Percentiles rank a stretch among this genome's conserved stretches.
These are phyloP conservation scores for Gymnocephalus cernua DNA, from an alignment of 2,113 vertebrate species.

Conservation along the genomic window DNA sequence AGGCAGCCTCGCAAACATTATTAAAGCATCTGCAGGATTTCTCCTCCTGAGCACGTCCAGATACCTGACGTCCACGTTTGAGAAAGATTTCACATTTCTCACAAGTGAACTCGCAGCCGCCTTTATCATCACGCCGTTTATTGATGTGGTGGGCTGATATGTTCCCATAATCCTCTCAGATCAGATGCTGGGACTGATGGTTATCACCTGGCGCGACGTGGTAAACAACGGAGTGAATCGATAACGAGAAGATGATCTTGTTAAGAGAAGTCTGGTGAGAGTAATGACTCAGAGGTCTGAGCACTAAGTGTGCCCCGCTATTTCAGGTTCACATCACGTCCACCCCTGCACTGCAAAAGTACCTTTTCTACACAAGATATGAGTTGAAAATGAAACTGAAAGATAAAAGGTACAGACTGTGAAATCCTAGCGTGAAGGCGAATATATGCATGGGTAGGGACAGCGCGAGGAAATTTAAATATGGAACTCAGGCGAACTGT, in stretches of 20 bases:
- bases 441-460: constrained; percentile 55
- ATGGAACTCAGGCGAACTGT: constrained; percentile 49
- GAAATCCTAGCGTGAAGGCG: constrained; percentile 28
- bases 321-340: constrained; percentile 62
- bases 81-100: constrained; percentile 10
- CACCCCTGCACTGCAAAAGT: constrained; percentile 36
- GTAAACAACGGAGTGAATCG: constrained; percentile 54
- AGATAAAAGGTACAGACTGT: constrained; percentile 58
- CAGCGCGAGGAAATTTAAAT: constrained; percentile 53
- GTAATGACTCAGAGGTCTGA: constrained; percentile 44
- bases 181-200: constrained; percentile 31
- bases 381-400: constrained; percentile 55
- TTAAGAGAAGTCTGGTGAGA: constrained; percentile 52
- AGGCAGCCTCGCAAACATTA: constrained; percentile 9
- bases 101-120: neutral
- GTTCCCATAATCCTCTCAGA: constrained; percentile 48
- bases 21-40: constrained; percentile 34
- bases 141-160: constrained; percentile 17
- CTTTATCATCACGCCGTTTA: constrained; percentile 14
- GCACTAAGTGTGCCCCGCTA: constrained; percentile 4
- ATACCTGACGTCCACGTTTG: constrained; percentile 2
- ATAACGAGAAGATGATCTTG: constrained; percentile 57
- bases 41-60: neutral
- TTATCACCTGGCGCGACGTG: neutral
- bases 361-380: constrained; percentile 37